A percentile compares a stretch with the other conserved stretches of the same genome.
Evolutionary conservation across 2,113 vertebrate species (phyloP).

Genomic region (Silurus meridionalis): DNA sequence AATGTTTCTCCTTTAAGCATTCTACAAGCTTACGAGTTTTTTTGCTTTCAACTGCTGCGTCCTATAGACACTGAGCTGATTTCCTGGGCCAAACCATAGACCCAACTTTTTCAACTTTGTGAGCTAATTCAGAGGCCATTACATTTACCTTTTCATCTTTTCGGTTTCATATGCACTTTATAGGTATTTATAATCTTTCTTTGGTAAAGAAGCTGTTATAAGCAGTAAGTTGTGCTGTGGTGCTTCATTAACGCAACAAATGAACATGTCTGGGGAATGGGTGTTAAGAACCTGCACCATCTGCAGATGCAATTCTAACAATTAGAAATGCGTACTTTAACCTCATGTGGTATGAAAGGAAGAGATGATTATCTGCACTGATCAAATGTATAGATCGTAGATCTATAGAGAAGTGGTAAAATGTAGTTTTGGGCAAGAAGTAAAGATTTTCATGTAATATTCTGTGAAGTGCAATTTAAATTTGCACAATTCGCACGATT

Average conservation of each 20-base stretch:
- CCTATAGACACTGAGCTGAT: slow-evolving; percentile 5
- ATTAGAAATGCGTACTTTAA: background rate
- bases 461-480: background rate
- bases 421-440: background rate
- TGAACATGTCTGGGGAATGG: background rate
- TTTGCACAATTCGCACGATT: no score
- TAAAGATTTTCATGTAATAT: background rate
- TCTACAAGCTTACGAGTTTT: background rate
- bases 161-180: background rate
- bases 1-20: background rate
- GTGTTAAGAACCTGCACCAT: background rate
- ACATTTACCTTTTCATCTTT: background rate
- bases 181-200: background rate
- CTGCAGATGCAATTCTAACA: slow-evolving; percentile 1
- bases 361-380: background rate
- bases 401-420: background rate
- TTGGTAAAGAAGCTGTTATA: background rate
- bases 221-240: background rate
- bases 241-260: background rate
- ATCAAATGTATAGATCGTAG: background rate
- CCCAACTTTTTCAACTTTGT: background rate
- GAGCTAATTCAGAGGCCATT: background rate
- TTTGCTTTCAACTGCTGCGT: background rate
- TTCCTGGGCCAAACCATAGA: slow-evolving; percentile 27
- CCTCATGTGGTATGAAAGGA: background rate